These are phyloP conservation scores for Tribolium madens DNA, from an alignment of 1,140 invertebrate species.

Conservation along the genomic window DNA sequence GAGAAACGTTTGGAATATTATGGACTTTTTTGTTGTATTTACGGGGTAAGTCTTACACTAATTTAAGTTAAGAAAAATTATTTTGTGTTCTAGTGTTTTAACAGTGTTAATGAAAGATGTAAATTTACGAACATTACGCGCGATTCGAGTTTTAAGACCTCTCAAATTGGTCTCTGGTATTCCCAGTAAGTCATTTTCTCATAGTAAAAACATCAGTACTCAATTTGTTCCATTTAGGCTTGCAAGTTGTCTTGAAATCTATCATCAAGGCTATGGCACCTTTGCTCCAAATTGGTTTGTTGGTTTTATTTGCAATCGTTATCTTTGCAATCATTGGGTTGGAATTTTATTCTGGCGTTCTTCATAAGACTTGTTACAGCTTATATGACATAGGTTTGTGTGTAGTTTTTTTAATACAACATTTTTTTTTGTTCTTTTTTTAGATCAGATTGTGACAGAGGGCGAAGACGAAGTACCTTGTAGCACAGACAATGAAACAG, in stretches of 20 bases:
- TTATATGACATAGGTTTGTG: conserved; percentile 87
- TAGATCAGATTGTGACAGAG: conserved; percentile 89
- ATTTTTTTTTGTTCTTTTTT: conserved; percentile 51
- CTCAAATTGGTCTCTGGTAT: conserved; percentile 99
- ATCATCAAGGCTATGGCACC: conserved; percentile 99
- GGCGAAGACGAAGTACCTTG: conserved; percentile 89
- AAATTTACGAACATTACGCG: conserved; percentile 98
- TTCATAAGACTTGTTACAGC: conserved; percentile 99
- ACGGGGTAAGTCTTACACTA: conserved; percentile 90
- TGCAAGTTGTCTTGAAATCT: conserved; percentile 99
- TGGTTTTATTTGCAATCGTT: conserved; percentile 99
- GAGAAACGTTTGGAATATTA: conserved; percentile 99
- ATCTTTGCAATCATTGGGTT: conserved; percentile 99
- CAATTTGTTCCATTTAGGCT: conserved; percentile 76
- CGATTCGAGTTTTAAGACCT: conserved; percentile 99
- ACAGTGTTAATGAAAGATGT: conserved; percentile 67
- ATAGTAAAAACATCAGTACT: conserved; percentile 59
- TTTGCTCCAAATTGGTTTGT: conserved; percentile 98
- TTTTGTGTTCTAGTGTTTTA: background rate
- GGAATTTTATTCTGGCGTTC: conserved; percentile 99
- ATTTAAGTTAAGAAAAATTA: background rate
- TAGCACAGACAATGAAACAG: conserved; percentile 81
- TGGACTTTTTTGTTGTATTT: conserved; percentile 99
- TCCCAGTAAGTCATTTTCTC: conserved; percentile 94
- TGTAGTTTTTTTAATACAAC: conserved; percentile 39